Percentiles rank a stretch among this genome's conserved stretches.
Evolutionary conservation across 2,888 invertebrate species (phyloP).

Genomic region (Gortyna flavago): DNA sequence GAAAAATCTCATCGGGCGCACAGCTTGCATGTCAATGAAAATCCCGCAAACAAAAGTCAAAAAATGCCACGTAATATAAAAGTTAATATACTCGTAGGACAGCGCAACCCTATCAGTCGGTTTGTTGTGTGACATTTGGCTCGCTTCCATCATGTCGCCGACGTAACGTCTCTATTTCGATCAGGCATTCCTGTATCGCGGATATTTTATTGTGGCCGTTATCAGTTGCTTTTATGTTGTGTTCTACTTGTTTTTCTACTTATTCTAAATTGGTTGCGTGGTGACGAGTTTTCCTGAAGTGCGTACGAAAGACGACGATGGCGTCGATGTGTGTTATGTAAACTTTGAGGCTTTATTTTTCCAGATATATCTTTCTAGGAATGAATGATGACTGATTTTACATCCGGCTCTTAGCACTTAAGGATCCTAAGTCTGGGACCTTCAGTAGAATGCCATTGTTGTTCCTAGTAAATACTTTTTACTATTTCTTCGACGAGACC

Average conservation of each 20-base stretch:
- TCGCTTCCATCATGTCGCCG: slow-evolving; percentile 54
- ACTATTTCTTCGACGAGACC: no score
- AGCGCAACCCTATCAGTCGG: slow-evolving; percentile 53
- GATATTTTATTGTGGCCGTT: slow-evolving; percentile 58
- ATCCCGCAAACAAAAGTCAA: not conserved
- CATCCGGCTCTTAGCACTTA: not conserved
- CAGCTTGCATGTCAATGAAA: not conserved
- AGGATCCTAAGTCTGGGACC: not conserved
- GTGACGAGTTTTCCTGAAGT: slow-evolving; percentile 10
- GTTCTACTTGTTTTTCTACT: slow-evolving; percentile 49
- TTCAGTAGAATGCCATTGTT: not conserved
- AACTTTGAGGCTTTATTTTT: not conserved
- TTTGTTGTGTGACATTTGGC: slow-evolving; percentile 67
- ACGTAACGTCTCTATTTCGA: slow-evolving; percentile 67
- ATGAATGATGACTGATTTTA: not conserved
- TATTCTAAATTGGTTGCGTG: slow-evolving; percentile 36
- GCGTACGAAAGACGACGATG: no score
- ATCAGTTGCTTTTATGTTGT: slow-evolving; percentile 45
- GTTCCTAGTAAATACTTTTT: not conserved
- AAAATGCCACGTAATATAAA: not conserved
- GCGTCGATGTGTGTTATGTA: no score
- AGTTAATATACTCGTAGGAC: no score
- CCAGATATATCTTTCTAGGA: not conserved
- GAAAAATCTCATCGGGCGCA: not conserved
- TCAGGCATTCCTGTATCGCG: slow-evolving; percentile 55